Evolutionary conservation across 2,797 vertebrate genomes (phyloP), one percentile per base, ranked within the genome.

Genomic region (Taenioides sp.): DNA sequence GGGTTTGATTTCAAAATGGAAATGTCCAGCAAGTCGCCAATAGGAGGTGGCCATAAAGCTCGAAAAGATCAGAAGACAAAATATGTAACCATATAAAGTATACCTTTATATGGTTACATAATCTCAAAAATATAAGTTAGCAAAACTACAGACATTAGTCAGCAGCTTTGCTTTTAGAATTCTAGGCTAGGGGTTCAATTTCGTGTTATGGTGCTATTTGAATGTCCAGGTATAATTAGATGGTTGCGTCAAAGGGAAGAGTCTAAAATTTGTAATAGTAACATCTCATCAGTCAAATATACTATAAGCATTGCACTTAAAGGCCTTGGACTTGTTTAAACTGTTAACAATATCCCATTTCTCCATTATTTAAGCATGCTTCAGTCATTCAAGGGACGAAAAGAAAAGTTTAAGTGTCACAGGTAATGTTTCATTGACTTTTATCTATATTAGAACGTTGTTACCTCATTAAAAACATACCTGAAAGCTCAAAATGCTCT

Each of bases 51-150:
- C 11, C 22, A 50, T 49, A 28, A 50, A 3, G 62, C 25, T 22
- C 5, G 34, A 49, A 63, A 72, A 65, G 31, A 75, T 67, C 49
- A 62, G 60, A 49, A 70, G 59, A 61, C 71, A 12, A 55, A 10
- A 55, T 27, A 27, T 27, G 25, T 27, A 27, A 27, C 25, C 25
- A 27, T 27, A 27, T 27, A 27, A 27, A 54, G 49, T 52, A 18
- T 50, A 50, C 47, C 20, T 50, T 9, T 37, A 37, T 23, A 5
- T 11, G 22, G 22, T 23, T 55, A n/a, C 54, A 23, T 23, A 55
- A 55, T 55, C 54, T 50, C 5, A 50, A 50, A 37, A 37, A 37
- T 37, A 37, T 37, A 37, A 37, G 34, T 37, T 37, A 37, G 10
- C 9, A 20, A 5, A 50, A 7, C 49, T 20, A 20, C 6, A 50